These are phyloP conservation scores for Bovichtus diacanthus DNA, from an alignment of 2,797 vertebrate genomes.

Conservation along the genomic window DNA sequence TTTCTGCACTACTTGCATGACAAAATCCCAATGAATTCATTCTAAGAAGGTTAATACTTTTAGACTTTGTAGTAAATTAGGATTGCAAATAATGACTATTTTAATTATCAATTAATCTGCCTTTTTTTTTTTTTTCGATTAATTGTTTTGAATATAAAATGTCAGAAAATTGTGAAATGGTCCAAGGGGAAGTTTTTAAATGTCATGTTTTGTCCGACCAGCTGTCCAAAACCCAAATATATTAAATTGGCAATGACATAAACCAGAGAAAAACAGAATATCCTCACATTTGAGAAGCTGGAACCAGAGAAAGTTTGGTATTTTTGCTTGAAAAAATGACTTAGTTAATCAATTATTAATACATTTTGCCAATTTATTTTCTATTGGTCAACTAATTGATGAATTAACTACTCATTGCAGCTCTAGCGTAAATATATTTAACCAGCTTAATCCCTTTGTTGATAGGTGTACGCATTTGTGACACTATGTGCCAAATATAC, in stretches of 20 bases:
- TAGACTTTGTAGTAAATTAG: neutral
- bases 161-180: neutral
- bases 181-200: neutral
- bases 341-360: neutral
- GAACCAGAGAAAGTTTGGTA: neutral
- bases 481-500: neutral
- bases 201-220: neutral
- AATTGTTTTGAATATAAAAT: neutral
- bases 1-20: neutral
- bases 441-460: neutral
- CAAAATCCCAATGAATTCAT: neutral
- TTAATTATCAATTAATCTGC: neutral
- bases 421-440: neutral
- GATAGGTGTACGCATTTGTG: neutral
- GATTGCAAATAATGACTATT: neutral
- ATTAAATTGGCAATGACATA: neutral
- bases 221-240: neutral
- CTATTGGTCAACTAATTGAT: neutral
- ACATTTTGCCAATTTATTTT: neutral
- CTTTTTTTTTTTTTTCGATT: fast-evolving
- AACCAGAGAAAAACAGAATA: neutral
- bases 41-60: neutral
- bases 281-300: neutral
- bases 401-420: neutral
- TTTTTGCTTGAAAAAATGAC: neutral